Conservation (phyloP, 2,113 vertebrate species). For the Ceyx cyanopectus region DNA sequence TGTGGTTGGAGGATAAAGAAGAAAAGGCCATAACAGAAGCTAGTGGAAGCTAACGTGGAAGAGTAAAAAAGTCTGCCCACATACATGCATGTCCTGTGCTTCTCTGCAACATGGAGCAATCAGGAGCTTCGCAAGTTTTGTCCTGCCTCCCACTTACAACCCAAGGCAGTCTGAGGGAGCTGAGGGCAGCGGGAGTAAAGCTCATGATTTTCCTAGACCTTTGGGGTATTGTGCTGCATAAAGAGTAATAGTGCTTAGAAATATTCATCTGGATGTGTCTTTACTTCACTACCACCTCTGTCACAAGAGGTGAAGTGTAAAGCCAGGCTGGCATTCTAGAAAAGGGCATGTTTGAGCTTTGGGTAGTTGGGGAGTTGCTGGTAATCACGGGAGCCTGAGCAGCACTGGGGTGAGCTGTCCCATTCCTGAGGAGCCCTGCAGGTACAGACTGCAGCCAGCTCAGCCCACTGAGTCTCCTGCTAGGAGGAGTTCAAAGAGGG, state of each 20-base stretch:
- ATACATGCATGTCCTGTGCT: not conserved
- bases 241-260: not conserved
- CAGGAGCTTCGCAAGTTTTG: not conserved
- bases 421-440: not conserved
- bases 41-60: not conserved
- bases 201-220: not conserved
- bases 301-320: not conserved
- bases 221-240: not conserved
- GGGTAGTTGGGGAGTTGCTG: not conserved
- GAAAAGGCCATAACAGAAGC: not conserved
- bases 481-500: not conserved
- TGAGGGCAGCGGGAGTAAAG: not conserved
- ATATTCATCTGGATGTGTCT: not conserved
- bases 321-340: not conserved
- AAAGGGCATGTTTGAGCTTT: not conserved
- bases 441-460: not conserved
- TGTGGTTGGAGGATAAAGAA: not conserved
- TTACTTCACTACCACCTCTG: not conserved
- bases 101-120: not conserved
- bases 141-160: not conserved
- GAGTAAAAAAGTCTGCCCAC: not conserved
- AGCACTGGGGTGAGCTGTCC: not conserved
- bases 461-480: not conserved
- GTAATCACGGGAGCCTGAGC: not conserved
- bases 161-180: not conserved